Evolutionary conservation across 2,888 invertebrate genomes (phyloP), one percentile per base, ranked within the genome.

Genomic region (Ethmia dodecea): DNA sequence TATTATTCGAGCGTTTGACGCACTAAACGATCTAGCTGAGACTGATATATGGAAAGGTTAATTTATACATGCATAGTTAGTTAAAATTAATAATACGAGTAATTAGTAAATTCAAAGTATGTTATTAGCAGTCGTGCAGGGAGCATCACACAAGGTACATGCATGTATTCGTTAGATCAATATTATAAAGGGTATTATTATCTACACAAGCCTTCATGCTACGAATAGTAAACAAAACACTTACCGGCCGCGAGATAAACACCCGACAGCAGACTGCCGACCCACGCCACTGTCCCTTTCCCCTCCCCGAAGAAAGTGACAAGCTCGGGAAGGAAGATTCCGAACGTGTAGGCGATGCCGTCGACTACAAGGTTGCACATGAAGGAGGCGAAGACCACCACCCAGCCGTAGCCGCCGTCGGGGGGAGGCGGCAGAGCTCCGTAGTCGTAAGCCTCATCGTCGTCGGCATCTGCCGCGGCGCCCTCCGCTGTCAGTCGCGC

Each of bases 281-380:
- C 95, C 94, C 97, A 96, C 31, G 98, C 95, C 22, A 94, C 93
- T 47, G 92, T 95, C 35, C 95, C 95, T 60, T 94, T 94, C 35
- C 95, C 94, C 64, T 94, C 94, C 13, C 91, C 91, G 70, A 96
- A 99, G 67, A 92, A 92, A 2, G 77, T 84, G 42, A 94, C 94
- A 59, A 96, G 92, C 60, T 94, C 92, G 15, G 90, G 89, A 29
- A 96, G 89, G 86, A 96, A 96, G 63, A 98, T 94, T 34, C 99
- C 98, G 76, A 99, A 99, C 5, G 98, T 96, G 80, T 98, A 99
- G n/a, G 97, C 96, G 45, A 99, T 97, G 55, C 97, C 99, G 76
- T 99, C 99, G 37, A 99, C 97, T 55, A 99, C 94, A 88, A 99
- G 91, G 89, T 99, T 98, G 83, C 97, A 97, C 91, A 98, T 92